Conservation (phyloP, 2,113 vertebrate species). For the Tyto alba region DNA sequence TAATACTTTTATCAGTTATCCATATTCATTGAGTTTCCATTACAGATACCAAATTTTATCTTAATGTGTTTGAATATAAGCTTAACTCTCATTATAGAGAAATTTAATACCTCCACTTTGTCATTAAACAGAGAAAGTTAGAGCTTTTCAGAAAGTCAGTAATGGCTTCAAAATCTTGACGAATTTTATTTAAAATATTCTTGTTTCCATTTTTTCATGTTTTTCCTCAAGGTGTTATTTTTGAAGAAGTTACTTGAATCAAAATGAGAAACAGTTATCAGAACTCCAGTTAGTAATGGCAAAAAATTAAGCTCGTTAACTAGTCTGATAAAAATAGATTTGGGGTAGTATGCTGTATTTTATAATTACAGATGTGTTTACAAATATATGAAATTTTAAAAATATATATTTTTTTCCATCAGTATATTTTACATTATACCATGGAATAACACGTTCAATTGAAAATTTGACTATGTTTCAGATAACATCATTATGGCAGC, state of each 20-base stretch:
- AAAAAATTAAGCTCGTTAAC: not conserved
- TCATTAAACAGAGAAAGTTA: not conserved
- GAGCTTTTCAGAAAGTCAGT: not conserved
- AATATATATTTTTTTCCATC: too few species aligned
- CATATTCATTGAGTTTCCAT: not conserved
- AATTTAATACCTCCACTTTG: not conserved
- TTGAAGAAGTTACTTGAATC: not conserved
- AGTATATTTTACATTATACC: not conserved
- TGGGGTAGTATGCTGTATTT: not conserved
- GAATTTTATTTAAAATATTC: not conserved
- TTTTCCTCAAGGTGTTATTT: not conserved
- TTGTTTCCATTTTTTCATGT: not conserved
- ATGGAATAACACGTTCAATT: not conserved
- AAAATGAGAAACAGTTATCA: not conserved
- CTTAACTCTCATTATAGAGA: not conserved
- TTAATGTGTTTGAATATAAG: not conserved
- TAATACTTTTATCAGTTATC: not conserved
- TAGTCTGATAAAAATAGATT: not conserved
- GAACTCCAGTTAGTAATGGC: not conserved
- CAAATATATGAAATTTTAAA: not conserved
- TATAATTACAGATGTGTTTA: not conserved
- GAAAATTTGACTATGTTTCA: not conserved
- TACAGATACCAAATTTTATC: not conserved
- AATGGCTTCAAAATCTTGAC: not conserved
- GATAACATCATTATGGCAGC: not conserved